Base-by-base conservation (phyloP, 2,113 vertebrate species). In the Rissa tridactyla region DNA sequence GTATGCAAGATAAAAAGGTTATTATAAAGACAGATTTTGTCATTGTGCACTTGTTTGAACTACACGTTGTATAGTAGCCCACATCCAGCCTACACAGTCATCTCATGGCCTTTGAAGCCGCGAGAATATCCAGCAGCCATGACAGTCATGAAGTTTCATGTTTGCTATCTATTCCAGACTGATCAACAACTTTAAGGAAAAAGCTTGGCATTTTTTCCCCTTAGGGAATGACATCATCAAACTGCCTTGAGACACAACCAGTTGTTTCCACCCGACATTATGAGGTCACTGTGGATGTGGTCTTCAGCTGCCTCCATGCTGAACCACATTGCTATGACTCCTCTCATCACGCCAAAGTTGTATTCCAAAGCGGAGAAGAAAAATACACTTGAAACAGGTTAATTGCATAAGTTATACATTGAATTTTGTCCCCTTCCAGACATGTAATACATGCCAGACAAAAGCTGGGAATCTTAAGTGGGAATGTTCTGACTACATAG, bases 311-410 rank as follows among this genome's bases (percentile, higher is more conserved):
- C 40, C 30, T 30, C 44, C 2, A 0, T 20, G 26, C 38, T 52
- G 61, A 81, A 61, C 18, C 1, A 1, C 38, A 70, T 23, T 5
- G 3, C 30, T 49, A 3, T 0, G 0, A 25, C 46, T 87, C 32
- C 26, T 65, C 20, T 42, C 32, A n/a, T 3, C 30, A 7, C 8
- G 15, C 17, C 38, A 52, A 58, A 93, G 10, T 13, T 40, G 18
- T 40, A 46, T 78, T 82, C 26, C 62, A 25, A 62, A 94, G 65
- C 3, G 7, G 34, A 55, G 62, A 19, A 79, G 26, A 23, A 77
- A 82, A 85, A 20, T 13, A 42, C 47, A 26, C 46, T 80, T 42
- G 36, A 77, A 85, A 42, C 18, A 40, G 5, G 3, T 38, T 78
- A 80, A 58, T 22, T 55, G 21, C 5, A 0, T 13, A 42, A 58